Evolutionary conservation across 2,888 invertebrate genomes (phyloP), one percentile per base, ranked within the genome.

Genomic region (Drosophila villosipedis): DNA sequence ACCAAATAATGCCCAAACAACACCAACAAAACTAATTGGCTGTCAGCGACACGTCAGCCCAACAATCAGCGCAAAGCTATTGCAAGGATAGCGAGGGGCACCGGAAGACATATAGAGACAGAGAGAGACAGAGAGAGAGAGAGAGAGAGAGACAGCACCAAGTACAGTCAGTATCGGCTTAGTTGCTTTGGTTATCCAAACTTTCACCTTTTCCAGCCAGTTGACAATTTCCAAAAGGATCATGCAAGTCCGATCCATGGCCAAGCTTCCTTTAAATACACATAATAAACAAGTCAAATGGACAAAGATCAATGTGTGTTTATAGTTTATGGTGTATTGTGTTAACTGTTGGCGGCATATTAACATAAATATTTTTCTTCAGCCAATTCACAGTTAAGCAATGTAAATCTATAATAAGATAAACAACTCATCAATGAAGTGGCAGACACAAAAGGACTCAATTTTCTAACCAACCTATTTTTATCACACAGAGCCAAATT

Each of bases 11-110:
- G 60, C 49, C 52, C 10, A 59, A 67, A 61, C 57, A 65, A 73
- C 22, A 41, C 39, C 52, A 73, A 59, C 58, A 76, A 69, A 70
- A 81, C 73, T 81, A 80, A 80, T 80, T 81, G 74, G 66, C 74
- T 73, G 74, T 69, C 77, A 74, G 63, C 74, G 74, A 77, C 79
- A 77, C 73, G 78, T 72, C 78, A 62, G 55, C 28, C 35, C 7
- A 54, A 43, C 16, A 30, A 52, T 19, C 52, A n/a, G 60, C 25
- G 28, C 28, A 50, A 10, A 10, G 5, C 47, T 22, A 3, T 37
- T 14, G 7, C 47, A 65, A 43, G 39, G 14, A 39, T 10, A 39
- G 28, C 0, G 22, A 22, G 0, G 10, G 19, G 19, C 19, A 14
- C 4, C 4, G 9, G 35, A 28, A 7, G 37, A n/a, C 4, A 31